phyloP scores from a whole-genome alignment of 1,140 invertebrate genomes.

The Diabrotica virgifera region DNA sequence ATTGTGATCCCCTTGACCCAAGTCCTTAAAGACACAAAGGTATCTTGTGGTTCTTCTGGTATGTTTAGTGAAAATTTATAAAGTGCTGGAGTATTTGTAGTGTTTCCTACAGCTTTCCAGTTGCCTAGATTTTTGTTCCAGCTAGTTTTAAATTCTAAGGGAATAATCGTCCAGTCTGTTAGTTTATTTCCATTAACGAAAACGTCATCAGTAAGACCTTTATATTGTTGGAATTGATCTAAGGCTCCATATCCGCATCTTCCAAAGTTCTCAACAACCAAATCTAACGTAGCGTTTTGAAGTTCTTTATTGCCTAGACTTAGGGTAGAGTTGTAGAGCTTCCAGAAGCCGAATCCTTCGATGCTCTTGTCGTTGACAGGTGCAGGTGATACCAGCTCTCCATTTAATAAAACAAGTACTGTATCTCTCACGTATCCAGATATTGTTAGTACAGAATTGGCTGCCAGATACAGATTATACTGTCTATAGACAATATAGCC shows the following conservation, averaged over 20 bases:
- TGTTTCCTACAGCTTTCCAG: slow-evolving; percentile 9
- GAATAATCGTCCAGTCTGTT: slow-evolving; percentile 51
- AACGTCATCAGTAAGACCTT: slow-evolving; percentile 53
- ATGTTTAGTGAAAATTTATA: slow-evolving; percentile 38
- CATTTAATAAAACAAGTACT: slow-evolving; percentile 52
- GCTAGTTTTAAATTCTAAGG: slow-evolving; percentile 53
- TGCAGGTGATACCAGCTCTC: slow-evolving; percentile 43
- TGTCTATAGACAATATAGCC: slow-evolving; percentile 57
- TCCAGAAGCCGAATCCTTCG: slow-evolving; percentile 52
- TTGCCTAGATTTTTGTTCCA: slow-evolving; percentile 41
- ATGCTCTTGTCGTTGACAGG: slow-evolving; percentile 43
- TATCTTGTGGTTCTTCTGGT: slow-evolving; percentile 30
- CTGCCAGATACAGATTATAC: slow-evolving; percentile 33
- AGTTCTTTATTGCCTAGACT: slow-evolving; percentile 22
- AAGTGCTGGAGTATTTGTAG: slow-evolving; percentile 35
- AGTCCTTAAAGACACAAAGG: slow-evolving; percentile 47
- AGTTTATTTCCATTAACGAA: slow-evolving; percentile 48
- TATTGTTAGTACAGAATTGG: slow-evolving; percentile 45
- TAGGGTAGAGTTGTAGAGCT: slow-evolving; percentile 39
- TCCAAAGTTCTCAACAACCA: slow-evolving; percentile 61
- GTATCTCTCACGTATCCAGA: slow-evolving; percentile 53
- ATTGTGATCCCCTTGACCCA: slow-evolving; percentile 61
- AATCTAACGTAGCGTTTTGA: slow-evolving; percentile 48
- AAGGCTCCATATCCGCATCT: slow-evolving; percentile 55
- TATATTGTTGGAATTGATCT: slow-evolving; percentile 49